Conservation (phyloP, 2,888 invertebrate species). For the Trachelus tabidus region DNA sequence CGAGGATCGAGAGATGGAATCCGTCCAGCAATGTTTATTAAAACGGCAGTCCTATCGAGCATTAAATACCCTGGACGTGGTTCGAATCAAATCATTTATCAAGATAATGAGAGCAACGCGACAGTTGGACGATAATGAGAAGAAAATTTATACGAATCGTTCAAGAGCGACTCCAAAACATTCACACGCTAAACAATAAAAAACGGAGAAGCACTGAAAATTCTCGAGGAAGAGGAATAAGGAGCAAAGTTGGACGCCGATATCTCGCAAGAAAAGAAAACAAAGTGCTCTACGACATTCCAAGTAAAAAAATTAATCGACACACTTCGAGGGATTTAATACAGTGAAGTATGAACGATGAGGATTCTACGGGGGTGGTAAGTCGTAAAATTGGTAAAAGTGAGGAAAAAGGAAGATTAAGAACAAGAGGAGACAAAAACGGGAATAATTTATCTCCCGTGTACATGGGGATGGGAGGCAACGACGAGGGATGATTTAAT, state of each 20-base stretch:
- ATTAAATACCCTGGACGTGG: constrained; percentile 36
- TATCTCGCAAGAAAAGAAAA: not conserved
- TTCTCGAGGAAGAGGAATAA: too few relatives aligned
- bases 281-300: not conserved
- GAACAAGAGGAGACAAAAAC: not conserved
- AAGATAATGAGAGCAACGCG: too few relatives aligned
- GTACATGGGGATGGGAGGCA: too few relatives aligned
- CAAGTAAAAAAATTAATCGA: not conserved
- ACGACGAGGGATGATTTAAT: too few relatives aligned
- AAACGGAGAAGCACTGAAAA: too few relatives aligned
- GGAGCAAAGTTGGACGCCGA: too few relatives aligned
- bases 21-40: constrained; percentile 31
- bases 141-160: too few relatives aligned
- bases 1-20: not conserved
- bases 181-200: too few relatives aligned
- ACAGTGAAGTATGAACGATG: too few relatives aligned
- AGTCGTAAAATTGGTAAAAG: not conserved
- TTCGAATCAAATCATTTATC: constrained; percentile 20
- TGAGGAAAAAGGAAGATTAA: not conserved
- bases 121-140: too few relatives aligned
- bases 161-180: too few relatives aligned
- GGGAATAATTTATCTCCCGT: not conserved
- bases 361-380: not conserved
- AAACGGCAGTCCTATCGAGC: constrained; percentile 35
- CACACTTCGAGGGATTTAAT: too few relatives aligned